Evolutionary conservation across 2,113 vertebrate species (phyloP).

Genomic region (Galemys pyrenaicus): DNA sequence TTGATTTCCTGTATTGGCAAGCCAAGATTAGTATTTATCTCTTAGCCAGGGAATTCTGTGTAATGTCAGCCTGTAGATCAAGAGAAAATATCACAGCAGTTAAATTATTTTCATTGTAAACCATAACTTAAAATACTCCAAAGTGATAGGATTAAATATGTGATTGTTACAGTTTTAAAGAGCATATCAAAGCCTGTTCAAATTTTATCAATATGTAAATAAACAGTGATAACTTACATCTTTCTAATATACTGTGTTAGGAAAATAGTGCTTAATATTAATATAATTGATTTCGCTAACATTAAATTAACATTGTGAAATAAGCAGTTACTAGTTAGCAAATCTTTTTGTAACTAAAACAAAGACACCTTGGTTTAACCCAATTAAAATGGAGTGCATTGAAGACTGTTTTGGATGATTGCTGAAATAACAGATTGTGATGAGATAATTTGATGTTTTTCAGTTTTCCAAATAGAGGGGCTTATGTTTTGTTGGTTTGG

Average conservation of each 20-base stretch:
- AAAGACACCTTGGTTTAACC: background rate
- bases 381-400: conserved; percentile 36
- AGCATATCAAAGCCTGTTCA: background rate
- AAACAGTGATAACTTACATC: background rate
- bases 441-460: background rate
- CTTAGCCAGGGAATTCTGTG: background rate
- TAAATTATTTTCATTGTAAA: conserved; percentile 29
- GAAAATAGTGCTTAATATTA: conserved; percentile 22
- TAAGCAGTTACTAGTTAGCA: conserved; percentile 47
- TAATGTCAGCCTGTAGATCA: conserved; percentile 13
- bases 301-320: conserved; percentile 21
- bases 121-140: conserved; percentile 40
- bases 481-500: conserved; percentile 14
- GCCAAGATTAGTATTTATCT: background rate
- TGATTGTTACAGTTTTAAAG: conserved; percentile 33
- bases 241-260: background rate
- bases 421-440: background rate
- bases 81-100: background rate
- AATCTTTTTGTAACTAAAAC: conserved; percentile 17
- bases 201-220: conserved; percentile 3
- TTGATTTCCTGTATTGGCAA: background rate
- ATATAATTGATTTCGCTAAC: conserved; percentile 27
- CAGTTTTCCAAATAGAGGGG: background rate
- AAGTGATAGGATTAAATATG: background rate
- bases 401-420: conserved; percentile 10